A percentile compares a stretch with the other conserved stretches of the same genome.
These are phyloP conservation scores for Panopea generosa DNA, from an alignment of 2,888 invertebrate genomes.

Conservation along the genomic window DNA sequence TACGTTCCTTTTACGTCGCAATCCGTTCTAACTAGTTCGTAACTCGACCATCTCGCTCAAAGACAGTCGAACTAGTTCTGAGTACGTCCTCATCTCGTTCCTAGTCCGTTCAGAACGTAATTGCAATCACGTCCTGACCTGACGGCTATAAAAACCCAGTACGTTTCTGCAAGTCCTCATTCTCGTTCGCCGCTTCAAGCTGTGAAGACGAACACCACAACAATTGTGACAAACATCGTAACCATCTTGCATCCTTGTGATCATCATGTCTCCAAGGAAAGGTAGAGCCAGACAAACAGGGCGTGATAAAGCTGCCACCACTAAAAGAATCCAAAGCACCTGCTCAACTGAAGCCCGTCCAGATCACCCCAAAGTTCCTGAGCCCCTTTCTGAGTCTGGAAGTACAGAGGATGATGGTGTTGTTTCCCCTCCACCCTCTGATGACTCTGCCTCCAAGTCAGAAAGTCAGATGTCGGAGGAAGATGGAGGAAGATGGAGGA, in stretches of 20 bases:
- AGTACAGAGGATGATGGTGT: background rate
- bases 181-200: too few species aligned
- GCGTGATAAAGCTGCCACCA: background rate
- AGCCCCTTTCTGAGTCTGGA: background rate
- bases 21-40: conserved; percentile 1
- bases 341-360: conserved; percentile 8
- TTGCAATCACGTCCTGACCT: background rate
- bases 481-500: too few species aligned
- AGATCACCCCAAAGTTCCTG: background rate
- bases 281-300: background rate
- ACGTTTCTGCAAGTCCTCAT: background rate
- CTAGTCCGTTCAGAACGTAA: too few species aligned
- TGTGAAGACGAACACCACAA: too few species aligned
- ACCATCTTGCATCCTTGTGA: background rate
- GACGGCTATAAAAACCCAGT: background rate
- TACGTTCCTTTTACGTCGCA: background rate
- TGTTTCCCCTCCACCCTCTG: conserved; percentile 2
- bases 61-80: too few species aligned
- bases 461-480: too few species aligned
- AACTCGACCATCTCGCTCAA: background rate
- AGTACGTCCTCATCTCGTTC: too few species aligned
- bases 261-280: background rate
- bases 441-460: too few species aligned
- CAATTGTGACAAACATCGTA: too few species aligned
- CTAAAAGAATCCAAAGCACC: background rate